Base-by-base conservation (phyloP, 2,888 invertebrate genomes). In the Lapara coniferarum region DNA sequence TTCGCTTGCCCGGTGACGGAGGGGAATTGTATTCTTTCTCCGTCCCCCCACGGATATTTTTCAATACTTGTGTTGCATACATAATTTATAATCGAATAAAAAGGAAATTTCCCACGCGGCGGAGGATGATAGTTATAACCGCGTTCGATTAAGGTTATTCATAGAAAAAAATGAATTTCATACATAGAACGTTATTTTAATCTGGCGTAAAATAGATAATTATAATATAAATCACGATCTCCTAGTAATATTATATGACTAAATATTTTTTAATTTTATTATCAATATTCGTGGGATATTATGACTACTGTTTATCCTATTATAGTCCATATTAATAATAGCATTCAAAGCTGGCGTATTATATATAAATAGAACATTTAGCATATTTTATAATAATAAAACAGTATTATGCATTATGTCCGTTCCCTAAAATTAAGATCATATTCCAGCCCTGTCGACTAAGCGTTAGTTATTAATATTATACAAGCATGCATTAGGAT, bases 1-100 rank as follows among this genome's bases (percentile, higher is more conserved):
- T 70, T 72, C 72, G 73, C 72, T 73, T 68, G 67, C 70, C 74
- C 74, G 71, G 57, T 25, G 66, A 67, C 72, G 73, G 72, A 66
- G 56, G 67, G 69, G 68, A 73, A 13, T 63, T 63, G 63, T 72
- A 74, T 73, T 74, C 72, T 74, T 71, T 72, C 72, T 73, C 74
- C 73, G 73, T 72, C 67, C 69, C 70, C 71, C 72, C 72, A 74
- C 73, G 71, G 74, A 72, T 66, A 14, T 13, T n/a, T 51, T 53
- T 69, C 37, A 52, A n/a, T 44, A 30, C 49, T 63, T 49, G 19
- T 46, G 49, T 46, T 46, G 63, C 46, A 46, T 49, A 46, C 49
- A 46, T 49, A 49, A 63, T 63, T 63, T 46, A 49, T 19, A 46
- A 13, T 49, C 49, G 19, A 10, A 55, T 19, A 55, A n/a, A 53